Percentiles rank a stretch among this genome's conserved stretches.
These are phyloP conservation scores for Labeo catla DNA, from an alignment of 2,113 vertebrate species.

Conservation along the genomic window DNA sequence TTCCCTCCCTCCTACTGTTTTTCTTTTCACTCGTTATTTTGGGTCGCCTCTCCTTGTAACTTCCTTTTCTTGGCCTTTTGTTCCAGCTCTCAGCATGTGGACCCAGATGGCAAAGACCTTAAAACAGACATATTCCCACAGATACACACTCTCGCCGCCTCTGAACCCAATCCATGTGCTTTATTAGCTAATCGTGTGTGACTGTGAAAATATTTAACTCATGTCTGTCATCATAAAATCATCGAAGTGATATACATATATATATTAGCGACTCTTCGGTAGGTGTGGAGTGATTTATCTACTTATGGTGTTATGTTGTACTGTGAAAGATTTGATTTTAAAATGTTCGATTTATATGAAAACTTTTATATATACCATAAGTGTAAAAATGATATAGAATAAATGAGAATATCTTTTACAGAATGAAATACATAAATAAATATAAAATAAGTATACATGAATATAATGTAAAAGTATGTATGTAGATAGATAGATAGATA, in stretches of 20 bases:
- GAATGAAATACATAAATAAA: no score
- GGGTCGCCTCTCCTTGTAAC: constrained; percentile 13
- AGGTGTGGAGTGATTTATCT: constrained; percentile 5
- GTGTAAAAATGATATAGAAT: no score
- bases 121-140: constrained; percentile 30
- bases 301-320: neutral
- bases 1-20: constrained; percentile 41
- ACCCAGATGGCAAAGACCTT: constrained; percentile 41
- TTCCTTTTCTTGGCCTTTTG: constrained; percentile 48
- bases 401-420: no score
- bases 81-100: constrained; percentile 36
- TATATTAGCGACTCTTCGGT: neutral
- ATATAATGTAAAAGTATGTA: no score
- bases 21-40: constrained; percentile 33
- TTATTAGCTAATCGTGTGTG: constrained; percentile 30
- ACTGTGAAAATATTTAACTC: neutral
- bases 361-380: neutral
- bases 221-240: neutral
- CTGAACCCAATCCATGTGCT: neutral
- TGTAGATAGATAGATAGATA: no score
- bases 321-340: neutral
- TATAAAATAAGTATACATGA: no score
- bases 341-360: neutral
- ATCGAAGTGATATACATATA: neutral
- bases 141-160: neutral